These are phyloP conservation scores for Chrysoperla carnea DNA, from an alignment of 1,140 invertebrate genomes.

Conservation along the genomic window DNA sequence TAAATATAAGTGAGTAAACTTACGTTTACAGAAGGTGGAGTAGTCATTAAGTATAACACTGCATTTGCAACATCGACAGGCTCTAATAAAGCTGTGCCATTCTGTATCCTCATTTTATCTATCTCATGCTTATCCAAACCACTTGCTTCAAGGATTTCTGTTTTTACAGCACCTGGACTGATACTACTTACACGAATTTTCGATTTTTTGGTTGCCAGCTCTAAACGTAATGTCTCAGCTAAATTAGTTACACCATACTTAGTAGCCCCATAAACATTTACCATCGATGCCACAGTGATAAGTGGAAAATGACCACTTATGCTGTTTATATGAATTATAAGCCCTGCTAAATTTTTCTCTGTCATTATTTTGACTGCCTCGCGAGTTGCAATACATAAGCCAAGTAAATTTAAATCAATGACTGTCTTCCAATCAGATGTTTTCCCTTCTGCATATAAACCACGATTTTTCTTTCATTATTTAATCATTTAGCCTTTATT, in stretches of 20 bases:
- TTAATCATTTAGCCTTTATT: too few species aligned
- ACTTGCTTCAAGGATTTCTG: too few species aligned
- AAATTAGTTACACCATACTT: slow-evolving; percentile 53
- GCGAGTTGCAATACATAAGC: slow-evolving; percentile 40
- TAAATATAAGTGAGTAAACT: too few species aligned
- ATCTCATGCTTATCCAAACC: too few species aligned
- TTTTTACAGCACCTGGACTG: too few species aligned
- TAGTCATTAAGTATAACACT: too few species aligned
- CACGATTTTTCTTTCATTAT: too few species aligned
- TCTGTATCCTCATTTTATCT: too few species aligned
- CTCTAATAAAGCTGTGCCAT: too few species aligned
- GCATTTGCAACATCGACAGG: too few species aligned
- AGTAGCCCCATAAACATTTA: slow-evolving; percentile 39
- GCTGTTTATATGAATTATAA: slow-evolving; percentile 55
- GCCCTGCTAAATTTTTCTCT: slow-evolving; percentile 36
- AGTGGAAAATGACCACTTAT: slow-evolving; percentile 24
- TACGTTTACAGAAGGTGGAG: too few species aligned
- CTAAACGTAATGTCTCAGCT: slow-evolving; percentile 38
- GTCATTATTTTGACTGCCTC: slow-evolving; percentile 42
- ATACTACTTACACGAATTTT: slow-evolving; percentile 42
- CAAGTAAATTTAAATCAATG: slow-evolving; percentile 50
- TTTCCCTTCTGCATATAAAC: neutral
- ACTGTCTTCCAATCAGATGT: slow-evolving; percentile 24
- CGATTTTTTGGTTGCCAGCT: slow-evolving; percentile 34
- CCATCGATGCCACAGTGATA: slow-evolving; percentile 16